Conservation (phyloP, 2,113 vertebrate genomes). For the Eulacestoma nigropectus region DNA sequence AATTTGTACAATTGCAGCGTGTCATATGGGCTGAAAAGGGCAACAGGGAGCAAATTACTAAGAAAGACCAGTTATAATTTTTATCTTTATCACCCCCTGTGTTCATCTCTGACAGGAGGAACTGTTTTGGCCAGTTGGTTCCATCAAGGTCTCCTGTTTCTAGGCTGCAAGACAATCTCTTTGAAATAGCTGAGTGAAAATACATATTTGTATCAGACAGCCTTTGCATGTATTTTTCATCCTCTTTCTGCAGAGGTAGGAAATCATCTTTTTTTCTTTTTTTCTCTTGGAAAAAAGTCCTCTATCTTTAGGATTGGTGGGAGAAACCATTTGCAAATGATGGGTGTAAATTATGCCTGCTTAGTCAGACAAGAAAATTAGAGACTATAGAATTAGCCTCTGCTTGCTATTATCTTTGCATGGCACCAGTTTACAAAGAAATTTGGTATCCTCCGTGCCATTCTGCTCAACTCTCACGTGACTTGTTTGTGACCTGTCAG, state of each 20-base stretch:
- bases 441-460: neutral
- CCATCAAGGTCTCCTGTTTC: neutral
- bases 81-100: neutral
- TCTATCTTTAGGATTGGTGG: slow-evolving; percentile 24
- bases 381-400: slow-evolving; percentile 19
- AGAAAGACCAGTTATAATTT: neutral
- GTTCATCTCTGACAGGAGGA: neutral
- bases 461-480: neutral
- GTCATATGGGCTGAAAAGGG: neutral
- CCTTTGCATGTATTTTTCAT: neutral
- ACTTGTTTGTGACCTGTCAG: neutral
- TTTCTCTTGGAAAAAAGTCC: neutral
- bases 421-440: neutral
- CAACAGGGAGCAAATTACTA: neutral
- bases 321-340: slow-evolving; percentile 58
- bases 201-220: neutral
- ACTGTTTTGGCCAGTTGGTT: neutral
- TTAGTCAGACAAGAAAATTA: slow-evolving; percentile 61
- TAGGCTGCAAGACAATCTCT: neutral
- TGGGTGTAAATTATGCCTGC: slow-evolving; percentile 54
- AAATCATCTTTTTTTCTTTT: neutral
- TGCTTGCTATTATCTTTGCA: slow-evolving; percentile 5
- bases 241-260: slow-evolving; percentile 8
- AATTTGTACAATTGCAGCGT: neutral
- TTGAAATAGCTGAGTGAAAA: neutral